phyloP scores from a whole-genome alignment of 1,140 invertebrate genomes.

The Charaxes varanes region DNA sequence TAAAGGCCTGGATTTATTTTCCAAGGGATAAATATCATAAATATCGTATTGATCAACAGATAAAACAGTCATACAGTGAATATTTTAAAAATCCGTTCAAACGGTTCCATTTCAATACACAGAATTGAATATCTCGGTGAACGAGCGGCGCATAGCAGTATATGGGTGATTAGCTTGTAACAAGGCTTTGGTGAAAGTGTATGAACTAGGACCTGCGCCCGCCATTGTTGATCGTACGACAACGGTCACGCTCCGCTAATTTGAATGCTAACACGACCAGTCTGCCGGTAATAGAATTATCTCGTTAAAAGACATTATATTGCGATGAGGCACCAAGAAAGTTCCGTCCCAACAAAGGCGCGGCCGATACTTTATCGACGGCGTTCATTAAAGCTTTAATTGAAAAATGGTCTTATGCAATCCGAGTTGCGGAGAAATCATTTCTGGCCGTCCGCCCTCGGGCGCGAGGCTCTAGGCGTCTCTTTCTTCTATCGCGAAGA shows the following conservation, averaged over 20 bases:
- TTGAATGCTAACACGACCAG: slow-evolving; percentile 37
- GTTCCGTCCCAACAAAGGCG: slow-evolving; percentile 17
- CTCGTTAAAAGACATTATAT: slow-evolving; percentile 17
- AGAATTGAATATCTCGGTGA: no score
- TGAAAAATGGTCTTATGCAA: slow-evolving; percentile 56
- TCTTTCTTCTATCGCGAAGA: slow-evolving; percentile 48
- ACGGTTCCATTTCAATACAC: no score
- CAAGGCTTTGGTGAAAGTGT: slow-evolving; percentile 48
- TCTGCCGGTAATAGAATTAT: slow-evolving; percentile 20
- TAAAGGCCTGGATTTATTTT: no score
- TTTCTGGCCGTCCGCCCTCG: slow-evolving; percentile 37
- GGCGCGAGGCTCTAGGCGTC: slow-evolving; percentile 50
- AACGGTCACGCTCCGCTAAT: slow-evolving; percentile 47
- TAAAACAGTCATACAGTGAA: no score
- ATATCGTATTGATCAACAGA: no score
- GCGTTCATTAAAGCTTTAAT: slow-evolving; percentile 49
- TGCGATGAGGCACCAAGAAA: slow-evolving; percentile 11
- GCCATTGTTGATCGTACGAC: slow-evolving; percentile 37
- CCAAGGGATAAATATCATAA: no score
- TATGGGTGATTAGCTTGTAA: slow-evolving; percentile 19
- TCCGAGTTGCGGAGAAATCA: slow-evolving; percentile 50
- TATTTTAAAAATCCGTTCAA: no score
- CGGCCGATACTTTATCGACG: slow-evolving; percentile 23
- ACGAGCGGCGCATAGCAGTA: no score
- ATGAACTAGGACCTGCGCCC: slow-evolving; percentile 26